Evolutionary conservation across 2,113 vertebrate genomes (phyloP), one percentile per base, ranked within the genome.

Genomic region (Amazona guildingii): DNA sequence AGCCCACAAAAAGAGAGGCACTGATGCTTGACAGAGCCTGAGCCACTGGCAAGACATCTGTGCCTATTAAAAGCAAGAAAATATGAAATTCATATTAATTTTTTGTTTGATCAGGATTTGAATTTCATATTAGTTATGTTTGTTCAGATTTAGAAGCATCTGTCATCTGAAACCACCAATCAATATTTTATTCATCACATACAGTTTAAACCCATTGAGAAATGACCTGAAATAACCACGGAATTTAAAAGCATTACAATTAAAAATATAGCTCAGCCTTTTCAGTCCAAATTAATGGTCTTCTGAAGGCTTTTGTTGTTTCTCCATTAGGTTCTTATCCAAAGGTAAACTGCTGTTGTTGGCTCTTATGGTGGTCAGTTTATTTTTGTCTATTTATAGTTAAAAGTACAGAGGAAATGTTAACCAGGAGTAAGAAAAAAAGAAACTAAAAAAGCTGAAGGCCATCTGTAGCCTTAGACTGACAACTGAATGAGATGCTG

Each of bases 61-160:
- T 94, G 75, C 78, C 88, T 92, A 93, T 82, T 76, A 96, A 97
- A 95, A 82, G 63, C 43, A 92, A 75, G 41, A 84, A 95, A 95
- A 96, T 87, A 96, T 61, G 92, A 96, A 92, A 96, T 94, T 91
- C 77, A 86, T 93, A 83, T 92, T 95, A 84, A 90, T 96, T 89
- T 97, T 96, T 90, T 97, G 88, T 96, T 97, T 96, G 87, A 95
- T 86, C 57, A 33, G 39, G 83, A 97, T 97, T 84, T 95, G 90
- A 97, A 97, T 97, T 97, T 97, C 94, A 88, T 94, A 96, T 96
- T 83, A 95, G 81, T 89, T 90, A 84, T 37, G 39, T 74, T 88
- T 95, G 88, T 75, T 91, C 81, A 67, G 94, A 94, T 70, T 87
- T 92, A 86, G 69, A 64, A 82, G 69, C 27, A 88, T 62, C 94